Evolutionary conservation across 2,797 vertebrate species (phyloP), one percentile per base, ranked within the genome.

Genomic region (Pangasius sanitwongsei): DNA sequence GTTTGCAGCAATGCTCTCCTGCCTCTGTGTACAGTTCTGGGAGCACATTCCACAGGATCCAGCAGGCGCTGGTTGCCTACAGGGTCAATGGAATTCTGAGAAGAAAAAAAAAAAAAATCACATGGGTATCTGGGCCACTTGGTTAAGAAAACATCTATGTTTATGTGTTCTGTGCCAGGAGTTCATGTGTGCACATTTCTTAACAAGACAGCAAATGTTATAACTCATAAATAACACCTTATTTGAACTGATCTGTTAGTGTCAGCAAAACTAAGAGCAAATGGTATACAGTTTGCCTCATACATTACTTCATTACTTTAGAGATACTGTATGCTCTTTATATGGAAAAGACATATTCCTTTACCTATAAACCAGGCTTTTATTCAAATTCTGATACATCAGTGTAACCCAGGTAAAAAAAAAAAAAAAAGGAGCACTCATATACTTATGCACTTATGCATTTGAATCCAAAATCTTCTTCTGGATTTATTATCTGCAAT

Each of bases 41-140:
- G 97, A 98, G 97, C 97, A 98, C 97, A 98, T 98, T 98, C 97
- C 96, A 96, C 92, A 95, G 94, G 94, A 97, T 97, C 96, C 94
- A 96, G 97, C 96, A 97, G 96, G 97, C 96, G 96, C 96, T 88
- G 92, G 94, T 95, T 97, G 97, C 97, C 97, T 97, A 95, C 96
- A 97, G 97, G 97, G 97, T 97, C 95, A 95, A 97, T 96, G 97
- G 97, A 97, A 97, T 97, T 97, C 95, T 95, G 93, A 91, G 92
- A 92, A 93, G 93, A 75, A 81, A 91, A 89, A 91, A 88, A 78
- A 83, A 91, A 89, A 91, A 89, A 86, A 80, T 93, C 25, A 15
- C 87, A 93, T 92, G 93, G 94, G 94, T 93, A 94, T 94, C 93
- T 91, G 95, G 93, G 90, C 92, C 90, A 86, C 95, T 95, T 93